Evolutionary conservation across 1,140 invertebrate genomes (phyloP).

Genomic region (Akabosia matsudoensis): DNA sequence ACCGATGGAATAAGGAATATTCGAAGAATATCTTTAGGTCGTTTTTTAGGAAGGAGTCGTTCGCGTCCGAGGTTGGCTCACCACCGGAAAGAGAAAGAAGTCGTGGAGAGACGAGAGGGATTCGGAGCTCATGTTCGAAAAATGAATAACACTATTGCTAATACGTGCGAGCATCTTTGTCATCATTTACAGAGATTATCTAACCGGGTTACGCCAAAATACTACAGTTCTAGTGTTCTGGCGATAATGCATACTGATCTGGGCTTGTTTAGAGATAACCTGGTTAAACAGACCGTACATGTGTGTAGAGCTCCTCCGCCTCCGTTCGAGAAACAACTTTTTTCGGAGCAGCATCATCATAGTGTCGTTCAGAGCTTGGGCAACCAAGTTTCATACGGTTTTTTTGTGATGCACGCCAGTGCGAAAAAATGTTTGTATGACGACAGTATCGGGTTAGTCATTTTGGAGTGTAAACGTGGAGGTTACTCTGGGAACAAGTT

Average conservation of each 20-base stretch:
- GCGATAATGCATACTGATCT: slow-evolving; percentile 20
- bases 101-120: not conserved
- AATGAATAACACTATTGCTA: not conserved
- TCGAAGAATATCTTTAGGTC: slow-evolving; percentile 16
- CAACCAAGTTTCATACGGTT: too few species aligned
- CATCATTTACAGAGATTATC: slow-evolving; percentile 9
- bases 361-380: too few species aligned
- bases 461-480: too few species aligned
- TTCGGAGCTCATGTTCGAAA: not conserved
- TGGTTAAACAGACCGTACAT: too few species aligned
- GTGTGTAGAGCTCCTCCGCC: not conserved
- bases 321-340: slow-evolving; percentile 24
- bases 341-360: too few species aligned
- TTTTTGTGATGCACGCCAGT: too few species aligned
- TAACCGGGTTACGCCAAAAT: slow-evolving; percentile 15
- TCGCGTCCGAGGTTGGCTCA: slow-evolving; percentile 15
- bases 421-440: too few species aligned
- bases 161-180: not conserved
- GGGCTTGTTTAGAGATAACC: too few species aligned
- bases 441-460: too few species aligned
- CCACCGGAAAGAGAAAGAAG: slow-evolving; percentile 3
- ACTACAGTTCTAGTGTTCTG: too few species aligned
- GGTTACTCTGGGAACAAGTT: too few species aligned
- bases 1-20: slow-evolving; percentile 5
- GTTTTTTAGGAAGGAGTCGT: not conserved